Percentiles rank a stretch among this genome's conserved stretches.
Evolutionary conservation across 2,888 invertebrate genomes (phyloP).

Genomic region (Eupithecia tripunctaria): DNA sequence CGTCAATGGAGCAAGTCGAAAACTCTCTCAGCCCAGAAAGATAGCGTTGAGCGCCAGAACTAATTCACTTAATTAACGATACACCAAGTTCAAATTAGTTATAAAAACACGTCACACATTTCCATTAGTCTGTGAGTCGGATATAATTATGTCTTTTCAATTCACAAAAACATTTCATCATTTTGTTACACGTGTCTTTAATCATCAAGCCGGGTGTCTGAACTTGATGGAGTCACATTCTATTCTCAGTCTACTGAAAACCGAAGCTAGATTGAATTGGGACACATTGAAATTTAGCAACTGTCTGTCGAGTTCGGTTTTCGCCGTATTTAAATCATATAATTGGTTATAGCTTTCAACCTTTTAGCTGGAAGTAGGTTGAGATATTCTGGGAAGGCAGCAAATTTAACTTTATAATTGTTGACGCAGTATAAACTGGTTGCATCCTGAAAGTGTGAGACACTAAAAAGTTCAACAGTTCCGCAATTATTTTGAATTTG

Average conservation of each 20-base stretch:
- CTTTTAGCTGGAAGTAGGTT: slow-evolving; percentile 69
- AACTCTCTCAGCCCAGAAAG: slow-evolving; percentile 27
- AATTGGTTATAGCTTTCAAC: slow-evolving; percentile 58
- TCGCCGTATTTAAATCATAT: slow-evolving; percentile 73
- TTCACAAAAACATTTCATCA: slow-evolving; percentile 42
- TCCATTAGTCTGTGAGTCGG: slow-evolving; percentile 43
- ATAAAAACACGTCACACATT: slow-evolving; percentile 28
- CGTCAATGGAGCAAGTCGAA: slow-evolving; percentile 38
- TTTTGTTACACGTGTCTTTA: slow-evolving; percentile 46
- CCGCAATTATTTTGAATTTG: not conserved
- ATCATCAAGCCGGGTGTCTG: slow-evolving; percentile 50
- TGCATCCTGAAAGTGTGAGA: not conserved
- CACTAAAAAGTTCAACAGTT: not conserved
- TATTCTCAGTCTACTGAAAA: slow-evolving; percentile 67
- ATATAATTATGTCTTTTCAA: slow-evolving; percentile 45
- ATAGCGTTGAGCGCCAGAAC: not conserved
- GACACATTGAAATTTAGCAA: slow-evolving; percentile 83
- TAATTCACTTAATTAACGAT: slow-evolving; percentile 20
- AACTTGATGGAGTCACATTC: slow-evolving; percentile 56
- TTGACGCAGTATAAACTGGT: not conserved
- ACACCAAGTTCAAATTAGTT: slow-evolving; percentile 23
- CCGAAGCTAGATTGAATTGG: slow-evolving; percentile 74
- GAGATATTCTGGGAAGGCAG: slow-evolving; percentile 14
- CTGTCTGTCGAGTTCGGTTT: slow-evolving; percentile 69
- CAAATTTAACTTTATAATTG: slow-evolving; percentile 1